These are phyloP conservation scores for Styela plicata DNA, from an alignment of 23 tunicate species.

Conservation along the genomic window DNA sequence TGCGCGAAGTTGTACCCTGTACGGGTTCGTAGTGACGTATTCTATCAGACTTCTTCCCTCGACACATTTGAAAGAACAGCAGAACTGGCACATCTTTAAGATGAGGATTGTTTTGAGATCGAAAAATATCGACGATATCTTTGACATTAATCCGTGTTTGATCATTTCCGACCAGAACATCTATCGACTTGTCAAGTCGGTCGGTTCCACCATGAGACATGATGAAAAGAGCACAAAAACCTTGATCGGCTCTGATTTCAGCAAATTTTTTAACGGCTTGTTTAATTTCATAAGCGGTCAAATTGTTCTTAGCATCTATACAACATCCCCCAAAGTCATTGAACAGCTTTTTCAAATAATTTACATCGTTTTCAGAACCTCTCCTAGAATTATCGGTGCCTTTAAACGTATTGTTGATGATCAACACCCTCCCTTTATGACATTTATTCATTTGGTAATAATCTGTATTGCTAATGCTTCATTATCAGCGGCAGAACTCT, in stretches of 20 bases:
- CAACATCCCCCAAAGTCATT: not conserved
- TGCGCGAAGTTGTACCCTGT: not conserved
- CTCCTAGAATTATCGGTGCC: not conserved
- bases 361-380: not conserved
- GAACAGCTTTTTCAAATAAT: not conserved
- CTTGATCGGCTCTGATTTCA: not conserved
- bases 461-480: not conserved
- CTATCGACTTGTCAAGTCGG: not conserved
- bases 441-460: not conserved
- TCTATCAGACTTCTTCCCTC: not conserved
- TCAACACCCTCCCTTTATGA: not conserved
- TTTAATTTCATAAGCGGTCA: not conserved
- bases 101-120: not conserved
- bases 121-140: not conserved
- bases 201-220: slow-evolving; percentile 4
- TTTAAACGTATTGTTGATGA: not conserved
- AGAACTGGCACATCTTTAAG: not conserved
- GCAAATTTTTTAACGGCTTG: not conserved
- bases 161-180: not conserved
- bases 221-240: slow-evolving; percentile 1
- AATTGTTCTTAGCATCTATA: not conserved
- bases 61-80: not conserved
- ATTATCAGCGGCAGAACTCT: too few relatives aligned
- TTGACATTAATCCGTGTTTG: not conserved
- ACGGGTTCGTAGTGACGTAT: not conserved